A percentile compares a stretch with the other conserved stretches of the same genome.
phyloP scores from a whole-genome alignment of 2,888 invertebrate species.

The Bimastos eiseni region DNA sequence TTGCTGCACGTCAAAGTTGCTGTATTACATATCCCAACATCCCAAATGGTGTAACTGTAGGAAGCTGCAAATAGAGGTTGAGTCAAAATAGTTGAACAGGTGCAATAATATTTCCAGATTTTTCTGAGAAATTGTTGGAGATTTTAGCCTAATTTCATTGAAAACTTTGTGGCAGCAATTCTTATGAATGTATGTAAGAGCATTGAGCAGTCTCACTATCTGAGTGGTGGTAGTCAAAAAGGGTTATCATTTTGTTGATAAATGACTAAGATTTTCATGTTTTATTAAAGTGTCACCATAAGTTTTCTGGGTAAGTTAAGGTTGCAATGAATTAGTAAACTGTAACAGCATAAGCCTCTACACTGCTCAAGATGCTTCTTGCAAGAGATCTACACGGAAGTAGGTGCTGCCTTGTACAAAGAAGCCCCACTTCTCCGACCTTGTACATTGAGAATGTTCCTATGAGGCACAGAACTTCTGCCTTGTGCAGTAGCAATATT shows the following conservation, averaged over 20 bases:
- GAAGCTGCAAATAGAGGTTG: neutral
- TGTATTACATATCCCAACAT: neutral
- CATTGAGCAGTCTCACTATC: neutral
- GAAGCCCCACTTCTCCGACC: neutral
- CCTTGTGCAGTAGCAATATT: neutral
- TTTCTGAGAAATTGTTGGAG: neutral
- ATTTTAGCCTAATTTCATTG: neutral
- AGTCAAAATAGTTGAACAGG: no score
- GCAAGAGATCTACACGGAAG: neutral
- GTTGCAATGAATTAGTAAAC: neutral
- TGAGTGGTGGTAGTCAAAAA: neutral
- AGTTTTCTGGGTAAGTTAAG: neutral
- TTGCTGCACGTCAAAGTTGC: no score
- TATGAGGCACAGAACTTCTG: neutral
- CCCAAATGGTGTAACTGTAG: neutral
- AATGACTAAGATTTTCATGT: no score
- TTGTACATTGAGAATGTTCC: neutral
- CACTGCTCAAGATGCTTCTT: neutral
- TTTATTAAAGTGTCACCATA: neutral
- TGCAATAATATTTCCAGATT: neutral
- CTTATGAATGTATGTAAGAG: neutral
- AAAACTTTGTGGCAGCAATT: constrained; percentile 13
- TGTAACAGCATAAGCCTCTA: neutral
- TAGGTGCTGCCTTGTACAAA: no score
- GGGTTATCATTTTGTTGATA: neutral